A percentile compares a stretch with the other conserved stretches of the same genome.
phyloP scores from a whole-genome alignment of 1,140 invertebrate genomes.

The Trachelipus rathkii region DNA sequence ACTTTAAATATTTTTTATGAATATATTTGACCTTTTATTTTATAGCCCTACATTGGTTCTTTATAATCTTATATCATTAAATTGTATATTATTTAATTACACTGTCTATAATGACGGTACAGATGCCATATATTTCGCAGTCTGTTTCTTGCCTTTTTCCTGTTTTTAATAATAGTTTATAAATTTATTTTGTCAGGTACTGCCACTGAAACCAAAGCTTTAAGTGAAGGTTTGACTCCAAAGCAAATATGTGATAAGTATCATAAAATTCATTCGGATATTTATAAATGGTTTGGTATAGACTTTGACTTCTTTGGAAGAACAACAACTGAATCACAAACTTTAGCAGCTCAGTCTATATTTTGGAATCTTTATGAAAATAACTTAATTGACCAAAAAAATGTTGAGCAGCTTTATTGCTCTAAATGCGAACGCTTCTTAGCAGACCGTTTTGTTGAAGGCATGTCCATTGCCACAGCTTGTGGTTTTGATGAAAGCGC shows the following conservation, averaged over 20 bases:
- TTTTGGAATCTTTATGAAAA: slow-evolving; percentile 80
- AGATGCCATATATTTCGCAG: too few relatives aligned
- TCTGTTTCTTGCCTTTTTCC: too few relatives aligned
- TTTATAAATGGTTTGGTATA: slow-evolving; percentile 98
- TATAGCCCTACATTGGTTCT: too few relatives aligned
- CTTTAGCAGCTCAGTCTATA: slow-evolving; percentile 69
- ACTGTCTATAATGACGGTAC: too few relatives aligned
- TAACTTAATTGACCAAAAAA: slow-evolving; percentile 75
- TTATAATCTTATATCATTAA: too few relatives aligned
- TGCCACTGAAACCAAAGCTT: slow-evolving; percentile 96
- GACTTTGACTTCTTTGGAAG: slow-evolving; percentile 95
- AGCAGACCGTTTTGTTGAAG: slow-evolving; percentile 88
- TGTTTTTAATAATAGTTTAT: too few relatives aligned
- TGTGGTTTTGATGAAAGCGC: slow-evolving; percentile 92
- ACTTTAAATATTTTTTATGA: too few relatives aligned
- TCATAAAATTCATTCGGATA: slow-evolving; percentile 73
- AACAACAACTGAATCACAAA: slow-evolving; percentile 91
- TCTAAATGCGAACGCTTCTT: slow-evolving; percentile 74
- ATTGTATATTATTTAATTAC: too few relatives aligned
- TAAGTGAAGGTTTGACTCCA: slow-evolving; percentile 86
- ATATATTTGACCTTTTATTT: too few relatives aligned
- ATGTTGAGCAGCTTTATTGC: slow-evolving; percentile 89
- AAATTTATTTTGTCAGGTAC: slow-evolving; percentile 58
- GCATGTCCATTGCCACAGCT: slow-evolving; percentile 79
- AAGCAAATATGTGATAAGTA: slow-evolving; percentile 97